Base-by-base conservation (phyloP, 2,888 invertebrate species). In the Ophion obscuratus region DNA sequence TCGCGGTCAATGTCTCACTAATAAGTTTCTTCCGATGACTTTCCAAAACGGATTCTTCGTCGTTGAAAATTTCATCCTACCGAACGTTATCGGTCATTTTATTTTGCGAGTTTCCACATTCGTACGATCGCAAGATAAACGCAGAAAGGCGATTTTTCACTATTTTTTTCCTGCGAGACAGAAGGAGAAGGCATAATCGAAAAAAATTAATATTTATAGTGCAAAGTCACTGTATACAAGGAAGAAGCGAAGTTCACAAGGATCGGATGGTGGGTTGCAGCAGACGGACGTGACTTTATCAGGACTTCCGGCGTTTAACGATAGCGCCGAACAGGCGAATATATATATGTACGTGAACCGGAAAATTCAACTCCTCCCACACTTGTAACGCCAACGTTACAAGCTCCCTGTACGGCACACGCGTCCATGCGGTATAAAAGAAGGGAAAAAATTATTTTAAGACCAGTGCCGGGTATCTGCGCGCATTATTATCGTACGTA, bases 251-350 rank as follows among this genome's bases (percentile, higher is more conserved):
- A 61, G 4, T 24, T 44, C 9, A 47, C 44, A n/a, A 47, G 75
- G 40, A 47, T 75, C 40, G 17, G n/a, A 44, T 44, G 88, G 74
- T 81, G 85, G 86, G 81, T 82, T 68, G 88, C 87, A 87, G 81
- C 86, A 88, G 89, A 88, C 89, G 90, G 90, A 91, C 90, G 91
- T 80, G 88, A 85, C 83, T 87, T 92, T 92, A 92, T 92, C 92
- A 79, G 88, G 84, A 79, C 87, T 92, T 92, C 92, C 92, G 92
- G 90, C 82, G 89, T 88, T 88, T 84, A 80, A 88, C 88, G 92
- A 92, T 92, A 92, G 91, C 86, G 85, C 40, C 66, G 71, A 75
- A 81, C 73, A 74, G 83, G 73, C 79, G 74, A 73, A 74, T 83
- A 85, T 84, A 59, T 66, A 76, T 61, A 66, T 80, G 53, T 20